Percentiles rank a stretch among this genome's conserved stretches.
phyloP scores from a whole-genome alignment of 2,888 invertebrate species.

The Macrosiphum euphorbiae region DNA sequence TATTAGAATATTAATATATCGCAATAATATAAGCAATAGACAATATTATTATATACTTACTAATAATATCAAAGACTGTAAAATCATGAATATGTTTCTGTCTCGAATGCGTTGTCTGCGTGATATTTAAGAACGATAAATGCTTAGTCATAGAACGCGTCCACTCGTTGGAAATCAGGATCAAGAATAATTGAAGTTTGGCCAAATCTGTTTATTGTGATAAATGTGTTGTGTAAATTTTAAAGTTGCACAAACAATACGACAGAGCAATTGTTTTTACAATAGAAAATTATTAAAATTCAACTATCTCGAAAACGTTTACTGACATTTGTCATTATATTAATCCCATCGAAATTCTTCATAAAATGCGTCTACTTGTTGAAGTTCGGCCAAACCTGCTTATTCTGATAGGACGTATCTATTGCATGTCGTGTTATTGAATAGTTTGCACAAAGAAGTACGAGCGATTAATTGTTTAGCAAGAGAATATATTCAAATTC shows the following conservation, averaged over 20 bases:
- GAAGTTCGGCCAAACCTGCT: too few species aligned
- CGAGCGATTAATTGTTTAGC: not conserved
- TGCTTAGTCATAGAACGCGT: not conserved
- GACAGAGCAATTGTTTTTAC: not conserved
- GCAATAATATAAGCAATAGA: not conserved
- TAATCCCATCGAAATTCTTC: not conserved
- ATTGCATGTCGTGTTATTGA: not conserved
- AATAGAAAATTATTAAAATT: not conserved
- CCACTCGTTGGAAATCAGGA: not conserved
- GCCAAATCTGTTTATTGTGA: not conserved
- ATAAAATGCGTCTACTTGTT: too few species aligned
- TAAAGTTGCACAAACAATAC: not conserved
- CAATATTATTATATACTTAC: not conserved
- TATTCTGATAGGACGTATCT: too few species aligned
- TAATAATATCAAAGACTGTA: not conserved
- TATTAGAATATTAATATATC: too few species aligned
- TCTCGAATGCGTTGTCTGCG: not conserved
- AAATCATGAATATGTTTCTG: not conserved
- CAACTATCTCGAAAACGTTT: not conserved
- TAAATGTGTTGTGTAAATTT: too few species aligned
- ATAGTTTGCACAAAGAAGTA: not conserved
- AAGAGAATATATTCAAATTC: not conserved
- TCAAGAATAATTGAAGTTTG: not conserved
- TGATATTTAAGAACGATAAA: not conserved
- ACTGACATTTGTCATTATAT: not conserved